Evolutionary conservation across 2,888 invertebrate species (phyloP), one percentile per base, ranked within the genome.

Genomic region (Chymomyza fuscimana): DNA sequence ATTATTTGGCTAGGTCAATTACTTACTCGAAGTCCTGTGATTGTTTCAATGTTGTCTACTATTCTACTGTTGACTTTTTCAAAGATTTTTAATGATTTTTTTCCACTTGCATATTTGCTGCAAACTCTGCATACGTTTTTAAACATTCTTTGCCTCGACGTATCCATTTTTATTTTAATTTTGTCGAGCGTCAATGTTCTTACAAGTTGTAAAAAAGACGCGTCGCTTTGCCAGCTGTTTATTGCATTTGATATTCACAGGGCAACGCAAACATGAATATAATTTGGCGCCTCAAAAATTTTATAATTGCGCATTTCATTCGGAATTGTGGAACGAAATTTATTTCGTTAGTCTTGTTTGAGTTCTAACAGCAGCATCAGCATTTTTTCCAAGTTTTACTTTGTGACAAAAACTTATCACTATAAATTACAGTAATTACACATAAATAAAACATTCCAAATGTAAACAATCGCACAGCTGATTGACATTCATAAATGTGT

Each of bases 71-170:
- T 83, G 52, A 54, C 63, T 64, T 73, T 73, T 7, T 83, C 83
- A 29, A 83, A 83, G 60, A 83, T 76, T 40, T 83, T 86, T 5
- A 75, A 80, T 0, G 83, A 87, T 62, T 86, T 77, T 25, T 87
- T 87, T 25, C 69, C 78, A 60, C 87, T 83, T 4, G 87, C 83
- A 56, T 83, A 83, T 65, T 83, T 87, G 10, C 81, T 86, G 32
- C 83, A 83, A 36, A 83, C 87, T 2, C 87, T 67, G 73, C 83
- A 83, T 15, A 88, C 87, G 59, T 81, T 83, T 67, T 86, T 87
- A 4, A 80, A 63, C 40, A 80, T 74, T 78, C 80, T 87, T 64
- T 74, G 22, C 1, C 9, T 19, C 7, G 22, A 15, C n/a, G 15
- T 16, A 54, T 22, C 12, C 16, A 54, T 54, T 19, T 54, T 54